Base-by-base conservation (phyloP, 1,140 invertebrate species). In the Microvelia longipes region DNA sequence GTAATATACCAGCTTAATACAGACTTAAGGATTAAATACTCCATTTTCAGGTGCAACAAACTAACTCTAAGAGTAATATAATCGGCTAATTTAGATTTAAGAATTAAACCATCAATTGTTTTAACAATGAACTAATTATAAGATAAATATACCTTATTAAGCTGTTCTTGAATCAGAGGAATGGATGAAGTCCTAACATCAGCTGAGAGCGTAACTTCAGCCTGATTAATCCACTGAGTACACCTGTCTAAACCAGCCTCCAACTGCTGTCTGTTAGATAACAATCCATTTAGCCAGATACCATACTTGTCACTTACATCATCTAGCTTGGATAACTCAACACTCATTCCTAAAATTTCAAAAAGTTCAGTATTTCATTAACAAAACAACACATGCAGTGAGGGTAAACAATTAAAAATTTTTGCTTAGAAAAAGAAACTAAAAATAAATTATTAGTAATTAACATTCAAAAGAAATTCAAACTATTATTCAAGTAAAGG, bases 161-260 rank as follows among this genome's bases (percentile, higher is more conserved):
- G 77, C 76, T 94, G 91, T 80, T 94, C 92, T 78, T 92, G 88
- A 29, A 95, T 79, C 0, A 93, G 83, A 73, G 91, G 89, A 14
- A 93, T 80, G 75, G 85, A 92, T 1, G 89, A 85, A 26, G 88
- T 86, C 66, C 89, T 83, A 1, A 94, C 78, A 75, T 94, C 92
- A 30, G 88, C 85, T 15, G 89, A 88, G 0, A 90, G 86, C 15
- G 90, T 87, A 5, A 91, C 89, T 81, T 94, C 92, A 65, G 90
- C 90, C 82, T 94, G 88, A 68, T 91, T 90, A 25, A 94, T 81
- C 92, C 92, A 94, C 72, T 90, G 86, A 72, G 90, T 85, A 76
- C 89, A 90, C 73, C 88, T 87, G 69, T 91, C 87, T 63, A 92
- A 82, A 71, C 91, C 87, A 68, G 83, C 85, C 79, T 95, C 92